Evolutionary conservation across 1,140 invertebrate genomes (phyloP).

Genomic region (Drosophila nikananu): DNA sequence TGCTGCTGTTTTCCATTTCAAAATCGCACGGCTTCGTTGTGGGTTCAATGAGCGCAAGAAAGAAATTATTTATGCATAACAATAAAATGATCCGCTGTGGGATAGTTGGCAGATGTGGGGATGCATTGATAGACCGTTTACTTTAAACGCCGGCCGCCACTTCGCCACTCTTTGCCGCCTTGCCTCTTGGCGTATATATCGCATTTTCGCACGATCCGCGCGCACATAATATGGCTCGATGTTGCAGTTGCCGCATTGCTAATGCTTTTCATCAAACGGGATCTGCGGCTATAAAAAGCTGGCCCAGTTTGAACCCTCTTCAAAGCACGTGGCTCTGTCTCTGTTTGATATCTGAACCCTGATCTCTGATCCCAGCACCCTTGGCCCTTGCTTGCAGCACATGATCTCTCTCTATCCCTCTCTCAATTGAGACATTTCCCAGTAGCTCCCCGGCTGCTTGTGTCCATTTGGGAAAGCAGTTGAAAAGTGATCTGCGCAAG

Average conservation of each 20-base stretch:
- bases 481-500: background rate
- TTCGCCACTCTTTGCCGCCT: too few relatives aligned
- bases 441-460: background rate
- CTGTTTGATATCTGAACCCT: background rate
- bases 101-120: background rate
- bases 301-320: constrained; percentile 8
- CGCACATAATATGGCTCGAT: constrained; percentile 7
- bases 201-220: constrained; percentile 45
- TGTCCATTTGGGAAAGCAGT: constrained; percentile 1
- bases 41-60: constrained; percentile 38
- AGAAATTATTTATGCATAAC: constrained; percentile 48
- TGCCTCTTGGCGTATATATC: constrained; percentile 10
- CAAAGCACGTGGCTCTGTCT: constrained; percentile 17
- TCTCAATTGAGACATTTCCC: background rate
- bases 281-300: constrained; percentile 2
- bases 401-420: background rate
- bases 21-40: constrained; percentile 38
- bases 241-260: constrained; percentile 27
- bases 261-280: constrained; percentile 45
- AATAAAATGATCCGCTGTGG: constrained; percentile 30
- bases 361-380: background rate
- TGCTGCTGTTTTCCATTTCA: constrained; percentile 33
- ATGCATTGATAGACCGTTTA: constrained; percentile 39
- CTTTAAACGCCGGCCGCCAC: constrained; percentile 22
- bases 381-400: background rate